These are phyloP conservation scores for Oostethus manadensis DNA, from an alignment of 2,113 vertebrate species.

Conservation along the genomic window DNA sequence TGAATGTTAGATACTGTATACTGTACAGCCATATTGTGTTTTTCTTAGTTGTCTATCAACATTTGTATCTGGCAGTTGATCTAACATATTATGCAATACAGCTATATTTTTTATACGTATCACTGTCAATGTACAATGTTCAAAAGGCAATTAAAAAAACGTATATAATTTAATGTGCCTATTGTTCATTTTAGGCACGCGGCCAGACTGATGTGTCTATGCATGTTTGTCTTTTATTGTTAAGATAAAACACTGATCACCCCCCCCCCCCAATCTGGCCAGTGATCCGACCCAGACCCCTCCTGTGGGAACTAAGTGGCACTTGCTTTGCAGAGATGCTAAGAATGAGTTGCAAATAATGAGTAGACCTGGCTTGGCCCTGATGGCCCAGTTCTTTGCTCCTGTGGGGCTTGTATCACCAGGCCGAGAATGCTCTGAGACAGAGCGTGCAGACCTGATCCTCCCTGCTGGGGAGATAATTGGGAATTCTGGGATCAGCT, in stretches of 20 bases:
- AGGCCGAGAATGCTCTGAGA: constrained; percentile 61
- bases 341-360: constrained; percentile 76
- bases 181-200: constrained; percentile 5
- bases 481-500: constrained; percentile 80
- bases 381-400: constrained; percentile 64
- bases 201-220: constrained; percentile 14
- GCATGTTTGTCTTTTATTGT: constrained; percentile 50
- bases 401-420: constrained; percentile 64
- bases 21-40: background rate
- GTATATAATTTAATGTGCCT: background rate
- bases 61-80: constrained; percentile 3
- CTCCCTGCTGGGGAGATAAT: constrained; percentile 73
- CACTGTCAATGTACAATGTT: too few species aligned
- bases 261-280: constrained; percentile 64
- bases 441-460: constrained; percentile 64
- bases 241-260: too few species aligned
- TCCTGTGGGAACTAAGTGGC: constrained; percentile 73
- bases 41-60: background rate
- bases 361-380: constrained; percentile 74
- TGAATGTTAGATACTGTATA: constrained; percentile 7
- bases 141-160: too few species aligned
- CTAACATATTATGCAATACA: background rate
- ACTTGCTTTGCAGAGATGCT: constrained; percentile 78
- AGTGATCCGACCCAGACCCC: constrained; percentile 61
- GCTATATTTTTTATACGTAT: too few species aligned